Percentiles rank a stretch among this genome's conserved stretches.
Conservation (phyloP, 2,113 vertebrate species). For the Gambusia affinis region DNA sequence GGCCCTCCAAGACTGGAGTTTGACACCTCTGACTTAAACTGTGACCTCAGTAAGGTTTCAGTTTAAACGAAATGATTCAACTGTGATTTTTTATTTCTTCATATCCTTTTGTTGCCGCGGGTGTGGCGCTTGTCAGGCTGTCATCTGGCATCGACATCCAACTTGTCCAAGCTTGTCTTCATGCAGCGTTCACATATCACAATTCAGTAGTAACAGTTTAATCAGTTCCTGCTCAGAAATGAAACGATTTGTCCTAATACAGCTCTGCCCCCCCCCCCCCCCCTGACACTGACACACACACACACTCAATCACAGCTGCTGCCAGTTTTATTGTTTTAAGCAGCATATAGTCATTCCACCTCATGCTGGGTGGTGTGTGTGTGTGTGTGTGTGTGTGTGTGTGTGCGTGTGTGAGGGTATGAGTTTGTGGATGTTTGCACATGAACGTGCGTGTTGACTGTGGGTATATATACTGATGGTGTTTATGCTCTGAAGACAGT, state of each 20-base stretch:
- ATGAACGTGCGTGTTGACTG: background rate
- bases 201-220: background rate
- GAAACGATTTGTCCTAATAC: constrained; percentile 3
- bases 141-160: background rate
- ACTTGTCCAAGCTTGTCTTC: constrained; percentile 44
- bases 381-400: constrained; percentile 13
- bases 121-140: background rate
- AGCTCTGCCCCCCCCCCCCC: background rate
- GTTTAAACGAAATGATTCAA: background rate
- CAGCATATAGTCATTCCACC: background rate
- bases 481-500: background rate
- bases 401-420: background rate
- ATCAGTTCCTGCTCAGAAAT: background rate
- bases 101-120: background rate
- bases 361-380: constrained; percentile 3
- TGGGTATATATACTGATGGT: constrained; percentile 12
- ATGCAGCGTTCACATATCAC: background rate
- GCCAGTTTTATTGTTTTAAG: background rate
- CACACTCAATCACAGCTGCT: background rate
- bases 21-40: too few species aligned
- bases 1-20: too few species aligned
- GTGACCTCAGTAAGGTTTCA: background rate
- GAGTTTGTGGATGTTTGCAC: background rate
- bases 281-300: too few species aligned
- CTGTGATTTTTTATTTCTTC: background rate